A percentile compares a stretch with the other conserved stretches of the same genome.
These are phyloP conservation scores for Bombyx huttoni DNA, from an alignment of 2,888 invertebrate species.

Conservation along the genomic window DNA sequence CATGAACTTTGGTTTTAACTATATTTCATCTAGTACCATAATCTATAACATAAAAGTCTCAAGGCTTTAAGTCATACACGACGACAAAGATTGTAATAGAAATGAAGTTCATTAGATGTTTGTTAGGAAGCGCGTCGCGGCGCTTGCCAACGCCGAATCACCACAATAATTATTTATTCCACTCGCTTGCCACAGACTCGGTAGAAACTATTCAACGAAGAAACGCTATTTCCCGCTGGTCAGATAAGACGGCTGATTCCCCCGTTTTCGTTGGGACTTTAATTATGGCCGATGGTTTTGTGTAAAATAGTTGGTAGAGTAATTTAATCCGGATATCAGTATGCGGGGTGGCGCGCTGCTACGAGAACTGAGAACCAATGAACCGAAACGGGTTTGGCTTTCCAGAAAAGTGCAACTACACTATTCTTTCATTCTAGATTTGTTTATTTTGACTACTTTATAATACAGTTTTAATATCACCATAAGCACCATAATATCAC, in stretches of 20 bases:
- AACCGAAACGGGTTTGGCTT: constrained; percentile 15
- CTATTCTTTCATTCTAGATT: not conserved
- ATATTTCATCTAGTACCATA: no score
- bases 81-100: constrained; percentile 22
- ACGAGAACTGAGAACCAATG: constrained; percentile 43
- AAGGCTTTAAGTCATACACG: not conserved
- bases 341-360: constrained; percentile 50
- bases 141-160: constrained; percentile 50
- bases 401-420: not conserved
- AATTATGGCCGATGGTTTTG: constrained; percentile 70
- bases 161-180: constrained; percentile 70
- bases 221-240: constrained; percentile 67
- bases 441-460: not conserved
- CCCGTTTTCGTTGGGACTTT: constrained; percentile 65
- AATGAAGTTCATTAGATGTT: constrained; percentile 58
- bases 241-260: constrained; percentile 72
- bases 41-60: not conserved
- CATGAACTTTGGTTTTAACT: no score
- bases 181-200: constrained; percentile 60
- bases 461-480: no score
- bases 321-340: constrained; percentile 67
- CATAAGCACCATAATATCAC: no score
- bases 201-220: constrained; percentile 63
- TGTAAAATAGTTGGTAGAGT: constrained; percentile 70
- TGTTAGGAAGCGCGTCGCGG: constrained; percentile 19